Percentiles rank a stretch among this genome's conserved stretches.
phyloP scores from a whole-genome alignment of 2,888 invertebrate species.

The Sphaerophoria rueppellii region DNA sequence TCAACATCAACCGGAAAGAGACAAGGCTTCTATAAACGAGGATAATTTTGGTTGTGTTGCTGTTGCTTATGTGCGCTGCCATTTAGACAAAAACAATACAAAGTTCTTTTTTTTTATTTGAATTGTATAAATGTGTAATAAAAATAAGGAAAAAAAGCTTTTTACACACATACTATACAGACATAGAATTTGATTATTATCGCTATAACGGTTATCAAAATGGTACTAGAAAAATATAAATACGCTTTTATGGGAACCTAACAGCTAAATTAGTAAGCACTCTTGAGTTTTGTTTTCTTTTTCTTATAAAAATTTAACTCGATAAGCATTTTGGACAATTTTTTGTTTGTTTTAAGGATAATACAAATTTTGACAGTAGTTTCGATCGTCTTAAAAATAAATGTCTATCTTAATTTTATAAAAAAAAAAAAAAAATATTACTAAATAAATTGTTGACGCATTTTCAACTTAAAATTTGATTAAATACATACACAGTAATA shows the following conservation, averaged over 20 bases:
- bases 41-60: background rate
- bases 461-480: conserved; percentile 41
- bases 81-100: conserved; percentile 44
- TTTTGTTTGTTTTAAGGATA: conserved; percentile 12
- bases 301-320: conserved; percentile 25
- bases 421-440: conserved; percentile 11
- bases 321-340: conserved; percentile 49
- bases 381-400: conserved; percentile 42
- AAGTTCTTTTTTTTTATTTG: background rate
- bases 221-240: conserved; percentile 67
- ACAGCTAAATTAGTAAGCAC: conserved; percentile 69
- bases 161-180: conserved; percentile 47
- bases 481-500: conserved; percentile 48
- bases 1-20: conserved; percentile 20
- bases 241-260: conserved; percentile 57
- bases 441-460: background rate
- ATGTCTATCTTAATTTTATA: conserved; percentile 22
- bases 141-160: conserved; percentile 46
- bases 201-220: conserved; percentile 57
- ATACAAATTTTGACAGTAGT: conserved; percentile 37
- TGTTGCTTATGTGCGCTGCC: conserved; percentile 40
- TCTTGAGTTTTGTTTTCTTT: conserved; percentile 58
- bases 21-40: conserved; percentile 11
- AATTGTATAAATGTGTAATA: conserved; percentile 32
- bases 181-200: conserved; percentile 51